These are phyloP conservation scores for Paratilapia polleni DNA, from an alignment of 2,113 vertebrate genomes.

Conservation along the genomic window DNA sequence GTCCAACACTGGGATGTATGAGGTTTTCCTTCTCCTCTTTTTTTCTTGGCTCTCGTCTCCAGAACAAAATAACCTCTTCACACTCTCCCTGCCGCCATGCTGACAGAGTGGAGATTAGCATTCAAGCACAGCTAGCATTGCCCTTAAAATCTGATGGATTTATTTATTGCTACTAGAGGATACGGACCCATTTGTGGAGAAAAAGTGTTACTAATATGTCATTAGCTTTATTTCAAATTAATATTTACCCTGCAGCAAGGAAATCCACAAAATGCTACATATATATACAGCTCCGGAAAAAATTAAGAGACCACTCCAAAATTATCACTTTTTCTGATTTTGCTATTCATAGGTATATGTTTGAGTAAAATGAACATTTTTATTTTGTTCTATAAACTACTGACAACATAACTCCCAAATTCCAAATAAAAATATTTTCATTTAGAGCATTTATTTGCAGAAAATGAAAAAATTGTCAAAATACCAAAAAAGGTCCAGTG, in stretches of 20 bases:
- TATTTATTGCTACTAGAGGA: constrained; percentile 8
- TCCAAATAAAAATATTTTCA: no score
- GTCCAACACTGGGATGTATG: constrained; percentile 4
- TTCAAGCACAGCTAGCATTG: constrained; percentile 2
- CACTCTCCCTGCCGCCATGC: not conserved
- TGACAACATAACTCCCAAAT: no score
- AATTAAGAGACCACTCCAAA: no score
- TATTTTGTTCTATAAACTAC: no score
- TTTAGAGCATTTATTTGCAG: no score
- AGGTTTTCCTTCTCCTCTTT: constrained; percentile 7
- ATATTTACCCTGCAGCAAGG: not conserved
- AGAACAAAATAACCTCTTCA: constrained; percentile 38
- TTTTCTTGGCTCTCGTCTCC: constrained; percentile 3
- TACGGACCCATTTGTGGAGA: not conserved
- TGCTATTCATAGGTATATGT: no score
- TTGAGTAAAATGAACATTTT: no score
- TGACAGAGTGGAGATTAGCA: constrained; percentile 23
- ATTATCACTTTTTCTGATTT: no score
- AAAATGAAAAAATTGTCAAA: no score
- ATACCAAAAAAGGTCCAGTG: no score
- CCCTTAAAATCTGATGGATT: not conserved
- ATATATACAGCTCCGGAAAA: no score
- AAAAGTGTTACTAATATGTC: not conserved
- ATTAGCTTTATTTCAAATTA: not conserved
- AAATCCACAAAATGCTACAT: not conserved